These are phyloP conservation scores for Cheilosia scutellata DNA, from an alignment of 2,888 invertebrate species.

Conservation along the genomic window DNA sequence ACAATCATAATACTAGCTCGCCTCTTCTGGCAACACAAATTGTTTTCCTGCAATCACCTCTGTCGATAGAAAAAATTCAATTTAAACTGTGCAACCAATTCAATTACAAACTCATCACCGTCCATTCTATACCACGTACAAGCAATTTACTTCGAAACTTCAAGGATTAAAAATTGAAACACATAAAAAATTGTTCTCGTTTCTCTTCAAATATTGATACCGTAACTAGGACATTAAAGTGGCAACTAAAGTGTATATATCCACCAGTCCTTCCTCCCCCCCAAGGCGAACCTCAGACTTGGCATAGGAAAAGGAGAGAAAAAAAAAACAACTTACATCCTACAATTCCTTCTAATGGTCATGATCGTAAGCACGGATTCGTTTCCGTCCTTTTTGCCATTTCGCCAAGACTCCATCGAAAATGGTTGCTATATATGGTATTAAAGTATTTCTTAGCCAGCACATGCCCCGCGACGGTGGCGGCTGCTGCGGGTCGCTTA, in stretches of 20 bases:
- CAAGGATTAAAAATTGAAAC: conserved; percentile 57
- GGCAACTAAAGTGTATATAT: conserved; percentile 1
- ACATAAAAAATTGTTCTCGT: conserved; percentile 14
- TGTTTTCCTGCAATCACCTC: conserved; percentile 14
- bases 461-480: conserved; percentile 4
- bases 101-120: conserved; percentile 62
- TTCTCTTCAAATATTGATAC: conserved; percentile 61
- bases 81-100: conserved; percentile 47
- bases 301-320: neutral
- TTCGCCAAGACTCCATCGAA: conserved; percentile 15
- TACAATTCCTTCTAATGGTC: conserved; percentile 68
- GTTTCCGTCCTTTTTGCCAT: conserved; percentile 42
- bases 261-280: neutral
- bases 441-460: neutral
- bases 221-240: conserved; percentile 62
- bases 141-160: conserved; percentile 55
- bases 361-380: conserved; percentile 71
- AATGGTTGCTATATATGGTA: conserved; percentile 51
- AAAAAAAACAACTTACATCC: conserved; percentile 48
- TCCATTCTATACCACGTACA: conserved; percentile 44
- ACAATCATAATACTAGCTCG: neutral
- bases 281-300: neutral
- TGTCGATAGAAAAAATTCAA: conserved; percentile 30
- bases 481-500: conserved; percentile 36
- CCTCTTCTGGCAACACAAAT: neutral